Evolutionary conservation across 2,113 vertebrate genomes (phyloP), one percentile per base, ranked within the genome.

Genomic region (Peromyscus polionotus): DNA sequence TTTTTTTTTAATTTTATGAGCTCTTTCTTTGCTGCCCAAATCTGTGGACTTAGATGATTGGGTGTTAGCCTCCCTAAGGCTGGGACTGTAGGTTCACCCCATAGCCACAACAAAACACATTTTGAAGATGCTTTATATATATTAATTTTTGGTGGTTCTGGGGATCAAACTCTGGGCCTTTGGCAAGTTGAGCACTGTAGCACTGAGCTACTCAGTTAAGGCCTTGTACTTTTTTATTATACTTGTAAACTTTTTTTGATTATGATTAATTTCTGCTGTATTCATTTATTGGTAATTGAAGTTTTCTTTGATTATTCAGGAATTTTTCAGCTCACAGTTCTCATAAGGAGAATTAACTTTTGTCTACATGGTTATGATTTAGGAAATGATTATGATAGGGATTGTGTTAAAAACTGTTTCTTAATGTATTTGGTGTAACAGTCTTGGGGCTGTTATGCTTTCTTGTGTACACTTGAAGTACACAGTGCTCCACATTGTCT

Each of bases 241-340:
- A 80, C 79, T 13, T 76, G 75, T 5, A 36, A 73, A 1, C 90
- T 20, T 84, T 68, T 90, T 83, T 65, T 84, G 24, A 94, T 84
- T 84, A 10, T 81, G 67, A 4, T 77, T 77, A 76, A 70, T 75
- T 86, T 90, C 48, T 96, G n/a, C 42, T 88, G 75, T 13, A 48
- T 97, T 57, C 16, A 91, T 93, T 31, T 83, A 2, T 79, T 9
- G 57, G 76, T 88, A 93, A 75, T 51, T 88, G 16, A 81, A 57
- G n/a, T 91, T 81, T 90, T 77, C 59, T 87, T 59, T 63, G 24
- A 95, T 67, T 88, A 45, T 20, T 75, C 36, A 88, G 73, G 20
- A 77, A 42, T 90, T 63, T 76, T 87, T 83, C 67, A 94, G 14
- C 17, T 91, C n/a, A 90, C 48, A 70, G 79, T 83, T 89, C 67